A percentile compares a stretch with the other conserved stretches of the same genome.
These are phyloP conservation scores for Microctenopoma steveboyesi DNA, from an alignment of 2,797 vertebrate species.

Conservation along the genomic window DNA sequence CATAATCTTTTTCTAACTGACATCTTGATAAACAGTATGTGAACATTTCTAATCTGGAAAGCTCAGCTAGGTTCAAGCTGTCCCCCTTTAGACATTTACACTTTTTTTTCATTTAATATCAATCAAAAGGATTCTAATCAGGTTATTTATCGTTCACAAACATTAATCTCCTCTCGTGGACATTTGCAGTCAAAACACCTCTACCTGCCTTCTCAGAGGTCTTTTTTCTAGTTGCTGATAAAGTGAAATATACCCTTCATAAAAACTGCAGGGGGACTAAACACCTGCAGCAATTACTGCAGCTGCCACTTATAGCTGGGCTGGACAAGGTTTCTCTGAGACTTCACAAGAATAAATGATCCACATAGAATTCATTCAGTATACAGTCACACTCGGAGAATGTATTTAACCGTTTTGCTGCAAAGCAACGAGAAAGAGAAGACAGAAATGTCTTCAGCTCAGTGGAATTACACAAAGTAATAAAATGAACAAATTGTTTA, in stretches of 20 bases:
- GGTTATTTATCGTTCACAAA: constrained; percentile 32
- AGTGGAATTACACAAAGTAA: constrained; percentile 38
- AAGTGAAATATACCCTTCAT: constrained; percentile 56
- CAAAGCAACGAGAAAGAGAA: constrained; percentile 17
- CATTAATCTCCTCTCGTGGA: constrained; percentile 23
- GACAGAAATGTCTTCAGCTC: constrained; percentile 13
- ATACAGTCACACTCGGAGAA: constrained; percentile 26
- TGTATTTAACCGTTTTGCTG: constrained; percentile 38
- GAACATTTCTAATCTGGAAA: background rate
- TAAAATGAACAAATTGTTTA: constrained; percentile 48
- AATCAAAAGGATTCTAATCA: constrained; percentile 40
- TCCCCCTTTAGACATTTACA: background rate
- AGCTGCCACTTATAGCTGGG: constrained; percentile 24
- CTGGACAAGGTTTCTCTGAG: constrained; percentile 23
- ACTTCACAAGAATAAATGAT: constrained; percentile 54
- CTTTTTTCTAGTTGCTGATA: constrained; percentile 51
- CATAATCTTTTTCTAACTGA: background rate
- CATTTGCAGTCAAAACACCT: constrained; percentile 38
- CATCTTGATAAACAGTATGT: background rate
- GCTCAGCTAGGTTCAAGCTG: background rate
- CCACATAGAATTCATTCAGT: constrained; percentile 33
- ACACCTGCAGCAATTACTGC: constrained; percentile 50
- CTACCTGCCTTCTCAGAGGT: constrained; percentile 35
- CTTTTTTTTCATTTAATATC: constrained; percentile 15
- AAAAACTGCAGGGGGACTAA: constrained; percentile 45